These are phyloP conservation scores for Euthynnus affinis DNA, from an alignment of 2,797 vertebrate species.

Conservation along the genomic window DNA sequence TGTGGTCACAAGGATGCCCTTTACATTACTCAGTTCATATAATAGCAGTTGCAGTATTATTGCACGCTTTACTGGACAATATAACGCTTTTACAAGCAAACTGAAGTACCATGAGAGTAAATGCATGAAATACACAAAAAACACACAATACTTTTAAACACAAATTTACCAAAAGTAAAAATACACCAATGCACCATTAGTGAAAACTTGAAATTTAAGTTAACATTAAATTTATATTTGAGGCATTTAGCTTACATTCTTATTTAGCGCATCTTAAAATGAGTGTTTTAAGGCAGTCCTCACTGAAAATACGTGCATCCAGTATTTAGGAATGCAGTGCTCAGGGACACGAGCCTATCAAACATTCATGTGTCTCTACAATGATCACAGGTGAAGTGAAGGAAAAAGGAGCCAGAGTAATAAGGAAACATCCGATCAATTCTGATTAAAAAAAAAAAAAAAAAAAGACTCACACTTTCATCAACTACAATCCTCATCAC, in stretches of 20 bases:
- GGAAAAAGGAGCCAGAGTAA: neutral
- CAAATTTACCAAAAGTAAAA: neutral
- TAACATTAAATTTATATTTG: slow-evolving; percentile 1
- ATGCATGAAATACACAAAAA: slow-evolving; percentile 6
- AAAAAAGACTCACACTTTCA: slow-evolving; percentile 5
- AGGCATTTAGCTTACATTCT: slow-evolving; percentile 24
- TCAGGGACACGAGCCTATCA: slow-evolving; percentile 7
- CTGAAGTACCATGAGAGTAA: slow-evolving; percentile 8
- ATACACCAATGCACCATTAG: neutral
- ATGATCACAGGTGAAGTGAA: neutral
- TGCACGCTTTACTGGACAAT: slow-evolving; percentile 8
- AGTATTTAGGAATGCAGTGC: neutral
- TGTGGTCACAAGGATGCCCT: neutral
- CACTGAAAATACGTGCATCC: slow-evolving; percentile 8
- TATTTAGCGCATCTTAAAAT: slow-evolving; percentile 9
- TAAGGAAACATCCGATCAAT: neutral
- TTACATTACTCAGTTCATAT: neutral
- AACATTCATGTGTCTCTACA: neutral
- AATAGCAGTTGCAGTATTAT: neutral
- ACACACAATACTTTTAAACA: neutral
- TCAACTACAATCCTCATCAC: slow-evolving; percentile 1
- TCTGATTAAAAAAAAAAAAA: neutral
- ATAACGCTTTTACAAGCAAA: slow-evolving; percentile 23
- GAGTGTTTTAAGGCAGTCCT: slow-evolving; percentile 11
- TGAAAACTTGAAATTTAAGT: neutral